Percentiles rank a stretch among this genome's conserved stretches.
phyloP scores from a whole-genome alignment of 2,888 invertebrate species.

The Rhopalosiphum nymphaeae region DNA sequence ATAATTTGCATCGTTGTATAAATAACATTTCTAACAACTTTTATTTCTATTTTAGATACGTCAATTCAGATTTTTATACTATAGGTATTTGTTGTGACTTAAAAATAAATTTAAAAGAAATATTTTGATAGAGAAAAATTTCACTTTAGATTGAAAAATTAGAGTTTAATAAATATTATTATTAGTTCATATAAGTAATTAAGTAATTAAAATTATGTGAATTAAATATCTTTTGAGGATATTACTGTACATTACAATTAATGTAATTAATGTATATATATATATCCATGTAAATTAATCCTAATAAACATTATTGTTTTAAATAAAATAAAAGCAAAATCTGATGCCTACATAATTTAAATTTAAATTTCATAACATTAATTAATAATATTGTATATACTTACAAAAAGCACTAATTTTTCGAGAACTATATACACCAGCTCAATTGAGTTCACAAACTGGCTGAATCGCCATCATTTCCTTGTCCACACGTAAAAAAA shows the following conservation, averaged over 20 bases:
- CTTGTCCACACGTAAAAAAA: slow-evolving; percentile 39
- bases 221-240: neutral
- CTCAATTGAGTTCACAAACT: slow-evolving; percentile 61
- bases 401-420: slow-evolving; percentile 47
- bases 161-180: neutral
- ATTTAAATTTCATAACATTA: neutral
- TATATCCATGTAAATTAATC: neutral
- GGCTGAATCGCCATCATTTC: slow-evolving; percentile 48
- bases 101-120: neutral
- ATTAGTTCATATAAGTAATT: neutral
- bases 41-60: neutral
- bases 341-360: neutral
- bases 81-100: neutral
- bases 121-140: neutral
- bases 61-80: neutral
- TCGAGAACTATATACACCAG: slow-evolving; percentile 56
- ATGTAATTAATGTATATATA: neutral
- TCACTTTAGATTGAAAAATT: neutral
- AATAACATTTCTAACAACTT: neutral
- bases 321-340: neutral
- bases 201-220: neutral
- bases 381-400: slow-evolving; percentile 34
- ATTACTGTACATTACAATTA: neutral
- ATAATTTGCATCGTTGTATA: neutral
- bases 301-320: neutral